Percentiles rank a stretch among this genome's conserved stretches.
These are phyloP conservation scores for Nanorana parkeri DNA, from an alignment of 2,113 vertebrate species.

Conservation along the genomic window DNA sequence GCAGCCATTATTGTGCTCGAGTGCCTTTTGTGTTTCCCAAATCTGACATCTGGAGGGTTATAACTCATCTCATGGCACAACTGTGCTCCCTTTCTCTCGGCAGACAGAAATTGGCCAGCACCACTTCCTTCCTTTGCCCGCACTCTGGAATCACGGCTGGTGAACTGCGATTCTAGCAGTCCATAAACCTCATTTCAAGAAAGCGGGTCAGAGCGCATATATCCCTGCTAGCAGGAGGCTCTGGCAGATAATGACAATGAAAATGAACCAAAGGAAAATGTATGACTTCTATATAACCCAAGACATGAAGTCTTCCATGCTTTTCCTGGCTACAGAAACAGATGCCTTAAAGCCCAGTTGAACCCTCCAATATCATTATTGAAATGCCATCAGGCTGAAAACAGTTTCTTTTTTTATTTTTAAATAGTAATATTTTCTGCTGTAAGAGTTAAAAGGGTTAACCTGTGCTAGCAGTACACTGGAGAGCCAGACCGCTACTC, in stretches of 20 bases:
- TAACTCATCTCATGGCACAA: conserved; percentile 49
- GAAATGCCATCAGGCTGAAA: too few relatives aligned
- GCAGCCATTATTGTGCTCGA: conserved; percentile 18
- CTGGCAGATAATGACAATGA: conserved; percentile 29
- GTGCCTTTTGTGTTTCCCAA: conserved; percentile 45
- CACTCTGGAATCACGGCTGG: conserved; percentile 38
- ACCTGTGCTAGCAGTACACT: too few relatives aligned
- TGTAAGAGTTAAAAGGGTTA: too few relatives aligned
- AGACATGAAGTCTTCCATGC: not conserved
- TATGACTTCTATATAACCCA: conserved; percentile 25
- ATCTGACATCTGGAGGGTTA: conserved; percentile 53
- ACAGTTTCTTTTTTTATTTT: too few relatives aligned
- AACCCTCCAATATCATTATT: too few relatives aligned
- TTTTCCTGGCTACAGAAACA: too few relatives aligned
- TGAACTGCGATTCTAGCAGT: conserved; percentile 26
- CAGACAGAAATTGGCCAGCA: conserved; percentile 34
- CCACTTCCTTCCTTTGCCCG: conserved; percentile 34
- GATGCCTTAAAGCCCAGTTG: too few relatives aligned
- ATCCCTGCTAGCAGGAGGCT: conserved; percentile 15
- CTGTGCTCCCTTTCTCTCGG: conserved; percentile 40
- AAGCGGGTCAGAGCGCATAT: conserved; percentile 43
- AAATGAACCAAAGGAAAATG: conserved; percentile 33
- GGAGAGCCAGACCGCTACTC: too few relatives aligned
- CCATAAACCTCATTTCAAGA: conserved; percentile 46
- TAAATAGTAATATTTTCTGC: too few relatives aligned